Evolutionary conservation across 2,113 vertebrate genomes (phyloP).

Genomic region (Phrynosoma blainvillii): DNA sequence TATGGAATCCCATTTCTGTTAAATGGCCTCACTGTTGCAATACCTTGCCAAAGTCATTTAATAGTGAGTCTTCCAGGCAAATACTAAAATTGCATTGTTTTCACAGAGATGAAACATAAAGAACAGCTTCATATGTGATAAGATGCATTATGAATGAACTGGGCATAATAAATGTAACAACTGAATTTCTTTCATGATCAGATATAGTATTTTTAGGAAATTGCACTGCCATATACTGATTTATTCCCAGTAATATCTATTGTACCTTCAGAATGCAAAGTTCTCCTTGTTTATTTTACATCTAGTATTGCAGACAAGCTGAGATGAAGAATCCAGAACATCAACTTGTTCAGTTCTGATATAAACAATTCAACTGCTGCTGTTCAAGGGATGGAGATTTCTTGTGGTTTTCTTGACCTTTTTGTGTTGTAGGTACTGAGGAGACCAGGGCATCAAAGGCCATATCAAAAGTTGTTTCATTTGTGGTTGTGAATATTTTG

Average conservation of each 20-base stretch:
- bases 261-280: conserved; percentile 24
- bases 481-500: neutral
- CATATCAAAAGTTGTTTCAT: neutral
- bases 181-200: neutral
- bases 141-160: neutral
- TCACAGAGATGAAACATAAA: neutral
- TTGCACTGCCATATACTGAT: conserved; percentile 8
- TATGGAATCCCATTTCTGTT: neutral
- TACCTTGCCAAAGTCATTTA: neutral
- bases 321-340: neutral
- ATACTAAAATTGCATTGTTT: neutral
- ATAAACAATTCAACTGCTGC: neutral
- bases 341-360: neutral
- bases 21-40: neutral
- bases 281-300: conserved; percentile 19
- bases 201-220: conserved; percentile 36
- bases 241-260: neutral
- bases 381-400: neutral
- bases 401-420: neutral
- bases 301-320: neutral
- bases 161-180: neutral
- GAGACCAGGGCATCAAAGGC: neutral
- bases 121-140: neutral
- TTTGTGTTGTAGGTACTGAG: neutral
- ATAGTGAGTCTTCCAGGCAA: neutral